Evolutionary conservation across 2,888 invertebrate species (phyloP).

Genomic region (Brenthis hecate): DNA sequence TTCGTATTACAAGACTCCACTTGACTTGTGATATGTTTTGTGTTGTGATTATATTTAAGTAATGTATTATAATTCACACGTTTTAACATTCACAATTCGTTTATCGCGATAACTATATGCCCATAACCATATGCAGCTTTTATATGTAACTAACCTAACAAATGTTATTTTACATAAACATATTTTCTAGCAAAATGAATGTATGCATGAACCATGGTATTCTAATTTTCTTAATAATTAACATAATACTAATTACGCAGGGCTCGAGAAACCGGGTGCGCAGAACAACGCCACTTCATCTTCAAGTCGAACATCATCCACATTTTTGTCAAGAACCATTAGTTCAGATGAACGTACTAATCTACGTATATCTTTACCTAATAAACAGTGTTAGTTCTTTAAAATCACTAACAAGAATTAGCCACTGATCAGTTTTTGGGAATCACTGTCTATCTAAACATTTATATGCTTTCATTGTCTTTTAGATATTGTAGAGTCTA

Average conservation of each 20-base stretch:
- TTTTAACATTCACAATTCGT: slow-evolving; percentile 9
- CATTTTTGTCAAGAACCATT: slow-evolving; percentile 72
- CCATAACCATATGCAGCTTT: not conserved
- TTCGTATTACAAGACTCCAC: slow-evolving; percentile 9
- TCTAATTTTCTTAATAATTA: slow-evolving; percentile 21
- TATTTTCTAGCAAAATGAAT: not conserved
- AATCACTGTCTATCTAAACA: too few relatives aligned
- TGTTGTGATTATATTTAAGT: slow-evolving; percentile 12
- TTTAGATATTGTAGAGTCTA: too few relatives aligned
- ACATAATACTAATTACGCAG: slow-evolving; percentile 21
- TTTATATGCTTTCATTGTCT: too few relatives aligned
- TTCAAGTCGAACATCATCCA: slow-evolving; percentile 70
- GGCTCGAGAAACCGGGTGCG: slow-evolving; percentile 49
- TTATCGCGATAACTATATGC: slow-evolving; percentile 18
- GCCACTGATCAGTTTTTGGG: slow-evolving; percentile 7
- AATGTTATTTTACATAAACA: not conserved
- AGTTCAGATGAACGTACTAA: slow-evolving; percentile 69
- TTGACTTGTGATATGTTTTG: slow-evolving; percentile 8
- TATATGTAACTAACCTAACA: slow-evolving; percentile 7
- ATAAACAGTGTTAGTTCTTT: slow-evolving; percentile 35
- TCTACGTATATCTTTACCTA: slow-evolving; percentile 58
- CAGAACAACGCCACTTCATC: slow-evolving; percentile 68
- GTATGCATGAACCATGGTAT: slow-evolving; percentile 5
- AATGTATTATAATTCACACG: not conserved
- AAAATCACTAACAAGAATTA: not conserved